A percentile compares a stretch with the other conserved stretches of the same genome.
These are phyloP conservation scores for Leptoteleia sp. DNA, from an alignment of 1,140 invertebrate genomes.

Conservation along the genomic window DNA sequence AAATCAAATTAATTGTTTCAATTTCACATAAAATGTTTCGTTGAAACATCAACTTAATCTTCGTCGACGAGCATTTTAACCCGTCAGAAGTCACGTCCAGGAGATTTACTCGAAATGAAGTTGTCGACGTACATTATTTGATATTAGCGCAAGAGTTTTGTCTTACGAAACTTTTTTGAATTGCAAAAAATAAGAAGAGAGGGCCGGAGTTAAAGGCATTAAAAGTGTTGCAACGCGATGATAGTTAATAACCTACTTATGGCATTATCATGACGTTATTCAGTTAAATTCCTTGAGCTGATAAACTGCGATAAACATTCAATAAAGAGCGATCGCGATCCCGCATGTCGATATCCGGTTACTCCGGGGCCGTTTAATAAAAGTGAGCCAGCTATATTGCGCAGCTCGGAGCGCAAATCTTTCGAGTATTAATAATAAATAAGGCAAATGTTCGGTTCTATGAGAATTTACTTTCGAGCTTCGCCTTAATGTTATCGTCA, in stretches of 20 bases:
- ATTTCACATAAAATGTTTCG: conserved; percentile 48
- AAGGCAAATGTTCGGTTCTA: neutral
- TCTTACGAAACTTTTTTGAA: too few species aligned
- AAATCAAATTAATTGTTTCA: conserved; percentile 59
- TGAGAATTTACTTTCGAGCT: neutral
- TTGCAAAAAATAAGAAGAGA: too few species aligned
- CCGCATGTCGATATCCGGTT: conserved; percentile 4
- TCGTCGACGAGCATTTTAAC: conserved; percentile 38
- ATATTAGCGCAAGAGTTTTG: conserved; percentile 35
- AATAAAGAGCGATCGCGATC: conserved; percentile 5
- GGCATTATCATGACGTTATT: conserved; percentile 9
- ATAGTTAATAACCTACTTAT: conserved; percentile 15
- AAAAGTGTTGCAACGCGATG: neutral
- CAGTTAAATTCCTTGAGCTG: conserved; percentile 15
- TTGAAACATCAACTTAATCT: conserved; percentile 49
- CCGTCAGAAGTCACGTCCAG: conserved; percentile 46
- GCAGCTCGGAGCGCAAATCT: neutral
- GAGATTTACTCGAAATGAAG: conserved; percentile 47
- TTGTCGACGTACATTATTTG: conserved; percentile 36
- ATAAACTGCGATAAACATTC: conserved; percentile 29
- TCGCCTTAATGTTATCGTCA: neutral
- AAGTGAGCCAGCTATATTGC: conserved; percentile 13
- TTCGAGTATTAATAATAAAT: conserved; percentile 25
- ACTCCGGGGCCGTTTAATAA: conserved; percentile 9
- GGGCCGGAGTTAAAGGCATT: conserved; percentile 2